These are phyloP conservation scores for Lemur catta DNA, from an alignment of 2,797 vertebrate genomes.

Conservation along the genomic window DNA sequence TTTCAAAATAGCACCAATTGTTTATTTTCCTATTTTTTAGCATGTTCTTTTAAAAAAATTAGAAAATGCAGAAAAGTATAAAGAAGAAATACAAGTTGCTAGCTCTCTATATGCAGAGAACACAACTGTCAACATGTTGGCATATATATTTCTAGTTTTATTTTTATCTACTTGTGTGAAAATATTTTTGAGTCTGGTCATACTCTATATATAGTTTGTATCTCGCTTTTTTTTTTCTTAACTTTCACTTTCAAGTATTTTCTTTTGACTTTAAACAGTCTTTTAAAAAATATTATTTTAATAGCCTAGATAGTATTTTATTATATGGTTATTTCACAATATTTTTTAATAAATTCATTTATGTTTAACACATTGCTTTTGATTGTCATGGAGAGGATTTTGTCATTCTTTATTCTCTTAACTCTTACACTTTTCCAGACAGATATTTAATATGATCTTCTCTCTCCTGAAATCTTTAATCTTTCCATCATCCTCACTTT, in stretches of 20 bases:
- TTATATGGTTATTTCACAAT: background rate
- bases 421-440: background rate
- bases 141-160: background rate
- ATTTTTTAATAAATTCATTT: background rate
- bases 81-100: background rate
- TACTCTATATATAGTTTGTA: background rate
- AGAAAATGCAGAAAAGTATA: background rate
- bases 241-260: background rate
- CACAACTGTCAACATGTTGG: background rate
- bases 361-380: background rate
- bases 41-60: background rate
- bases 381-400: background rate
- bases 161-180: background rate
- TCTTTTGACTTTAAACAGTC: background rate
- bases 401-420: background rate
- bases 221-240: background rate
- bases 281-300: background rate
- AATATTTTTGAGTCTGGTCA: background rate
- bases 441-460: background rate
- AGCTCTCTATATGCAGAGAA: background rate
- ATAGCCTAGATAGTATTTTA: background rate
- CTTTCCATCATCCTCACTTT: background rate
- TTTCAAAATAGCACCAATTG: conserved; percentile 41
- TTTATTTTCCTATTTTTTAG: conserved; percentile 17
- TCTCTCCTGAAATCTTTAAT: background rate